phyloP scores from a whole-genome alignment of 1,140 invertebrate genomes.

The Hestina assimilis region DNA sequence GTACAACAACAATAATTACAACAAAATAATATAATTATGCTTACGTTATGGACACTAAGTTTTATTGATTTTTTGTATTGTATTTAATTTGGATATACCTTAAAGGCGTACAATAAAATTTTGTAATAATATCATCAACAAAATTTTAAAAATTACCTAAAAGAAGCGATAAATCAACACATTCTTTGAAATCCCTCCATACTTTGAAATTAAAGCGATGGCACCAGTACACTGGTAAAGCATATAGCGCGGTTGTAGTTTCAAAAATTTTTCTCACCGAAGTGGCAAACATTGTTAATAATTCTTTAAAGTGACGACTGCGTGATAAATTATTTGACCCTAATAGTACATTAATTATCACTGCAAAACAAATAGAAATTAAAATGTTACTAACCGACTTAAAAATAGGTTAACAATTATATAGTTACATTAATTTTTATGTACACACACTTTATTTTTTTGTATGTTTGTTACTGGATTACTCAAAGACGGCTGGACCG shows the following conservation, averaged over 20 bases:
- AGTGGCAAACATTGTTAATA: conserved; percentile 79
- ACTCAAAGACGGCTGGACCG: too few species aligned
- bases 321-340: conserved; percentile 75
- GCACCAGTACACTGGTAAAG: conserved; percentile 83
- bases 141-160: conserved; percentile 49
- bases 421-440: too few species aligned
- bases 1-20: too few species aligned
- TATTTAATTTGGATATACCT: background rate
- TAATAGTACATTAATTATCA: conserved; percentile 84
- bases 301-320: conserved; percentile 56
- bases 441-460: too few species aligned
- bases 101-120: too few species aligned
- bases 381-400: background rate
- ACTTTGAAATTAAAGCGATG: conserved; percentile 81
- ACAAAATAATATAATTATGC: too few species aligned
- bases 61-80: background rate
- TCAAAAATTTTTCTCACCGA: conserved; percentile 86
- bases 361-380: conserved; percentile 76
- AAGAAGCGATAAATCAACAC: conserved; percentile 82
- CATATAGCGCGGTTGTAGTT: conserved; percentile 83
- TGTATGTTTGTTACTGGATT: too few species aligned
- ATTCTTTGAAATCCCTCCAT: conserved; percentile 86
- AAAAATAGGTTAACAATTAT: background rate
- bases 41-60: too few species aligned
- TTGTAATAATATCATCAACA: too few species aligned